Base-by-base conservation (phyloP, 1,140 invertebrate species). In the Macrobrachium rosenbergii region DNA sequence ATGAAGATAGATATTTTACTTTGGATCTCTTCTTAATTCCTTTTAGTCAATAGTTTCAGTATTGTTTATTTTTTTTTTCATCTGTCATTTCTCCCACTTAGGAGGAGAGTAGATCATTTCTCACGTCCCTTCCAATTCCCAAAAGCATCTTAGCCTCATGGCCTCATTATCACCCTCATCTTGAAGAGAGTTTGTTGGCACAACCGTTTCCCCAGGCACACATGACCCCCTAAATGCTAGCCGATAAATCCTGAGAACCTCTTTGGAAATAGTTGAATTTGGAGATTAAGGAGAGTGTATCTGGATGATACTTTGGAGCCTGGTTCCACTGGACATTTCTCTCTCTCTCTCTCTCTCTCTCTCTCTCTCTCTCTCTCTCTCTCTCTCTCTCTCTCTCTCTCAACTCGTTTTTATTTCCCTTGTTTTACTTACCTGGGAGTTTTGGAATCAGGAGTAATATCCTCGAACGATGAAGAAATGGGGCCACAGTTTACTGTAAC, bases 331-430 rank as follows among this genome's bases (percentile, higher is more conserved):
- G 5, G 10, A 5, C 5, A 52, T 67, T n/a, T 72, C 21, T 72
- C 11, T 37, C 67, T 23, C 67, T 23, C 7, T 21, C 64, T n/a
- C 64, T 67, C 64, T 67, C 64, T 67, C 64, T 67, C 64, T 67
- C 64, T 67, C 64, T 72, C 67, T 72, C 67, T 28, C 67, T 72
- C 67, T 72, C 21, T 72, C 67, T 72, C 21, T 28, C 21, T 72
- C 67, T 72, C 67, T 72, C 67, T 72, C 21, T 72, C 67, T 72
- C 67, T n/a, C n/a, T n/a, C n/a, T n/a, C n/a, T n/a, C n/a, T n/a
- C n/a, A n/a, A n/a, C n/a, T n/a, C n/a, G n/a, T n/a, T n/a, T n/a
- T n/a, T n/a, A n/a, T n/a, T n/a, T n/a, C n/a, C n/a, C n/a, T n/a
- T n/a, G 21, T 37, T 69, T 12, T 69, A 21, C 37, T 37, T 69